Base-by-base conservation (phyloP, 37 sponge, comb jelly and placozoan species). In the Axinella damicornis region DNA sequence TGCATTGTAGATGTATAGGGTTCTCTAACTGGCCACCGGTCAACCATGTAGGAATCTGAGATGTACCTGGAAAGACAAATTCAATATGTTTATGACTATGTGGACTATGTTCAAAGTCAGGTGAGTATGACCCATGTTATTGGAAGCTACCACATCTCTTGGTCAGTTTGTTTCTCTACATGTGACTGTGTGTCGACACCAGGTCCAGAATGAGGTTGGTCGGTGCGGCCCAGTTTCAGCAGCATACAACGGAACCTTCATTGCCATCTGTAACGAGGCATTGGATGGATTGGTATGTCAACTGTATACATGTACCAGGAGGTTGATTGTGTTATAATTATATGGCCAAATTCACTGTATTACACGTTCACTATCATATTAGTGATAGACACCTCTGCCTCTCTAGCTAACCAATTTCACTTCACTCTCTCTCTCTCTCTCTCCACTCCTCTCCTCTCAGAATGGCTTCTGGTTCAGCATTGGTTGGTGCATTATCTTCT, bases 381-480 rank as follows among this genome's bases (percentile, higher is more conserved):
- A n/a, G 32, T 15, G 0, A 17, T 24, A 17, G 17, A 1, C 24
- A 30, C 64, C 11, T 46, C 46, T 46, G 46, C 46, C 46, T 46
- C 46, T 12, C 9, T 46, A 46, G 4, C 4, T 9, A 46, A 46
- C 46, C 9, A 4, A 46, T 46, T 46, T 46, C 46, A 12, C 64
- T 62, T 12, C 11, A 5, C 11, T 46, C 9, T 46, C 46, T 46
- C 46, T 46, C 46, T 9, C 9, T 9, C 9, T 46, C 46, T 46
- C 46, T 46, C 46, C 4, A 4, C 9, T 4, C 9, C 46, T 9
- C 46, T 9, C 9, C 46, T 46, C 58, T 21, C 67, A 89, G 90
- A 89, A 89, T 79, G 90, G 90, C 19, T 73, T 70, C 74, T 89
- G 90, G 90, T 83, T 83, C 28, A 36, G 84, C 20, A 30, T 89